Evolutionary conservation across 2,888 invertebrate species (phyloP), one percentile per base, ranked within the genome.

Genomic region (Sicus ferrugineus): DNA sequence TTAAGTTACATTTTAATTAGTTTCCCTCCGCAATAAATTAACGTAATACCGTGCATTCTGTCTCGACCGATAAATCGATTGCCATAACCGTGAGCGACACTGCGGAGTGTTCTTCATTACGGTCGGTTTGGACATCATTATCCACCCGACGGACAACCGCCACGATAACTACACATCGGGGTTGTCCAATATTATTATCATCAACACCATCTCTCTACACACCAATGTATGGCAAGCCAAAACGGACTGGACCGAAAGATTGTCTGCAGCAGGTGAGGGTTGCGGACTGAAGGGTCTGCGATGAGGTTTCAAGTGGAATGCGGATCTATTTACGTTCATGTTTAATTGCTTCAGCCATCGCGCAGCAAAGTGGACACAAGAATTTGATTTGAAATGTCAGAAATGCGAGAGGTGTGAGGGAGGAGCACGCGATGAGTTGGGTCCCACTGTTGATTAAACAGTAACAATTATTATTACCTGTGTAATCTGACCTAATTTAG

Each of bases 201-300:
- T 67, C 67, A 48, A 67, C 67, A 59, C 67, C 30, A 67, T 59
- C 67, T n/a, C n/a, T n/a, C n/a, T n/a, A n/a, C 59, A 59, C 67
- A 59, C 26, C 42, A 66, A 30, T 46, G 42, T 2, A 42, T 42
- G 16, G 16, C 5, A 14, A 42, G 1, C 42, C 16, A n/a, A n/a
- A 16, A n/a, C 46, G 64, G 31, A n/a, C 19, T 21, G 48, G 21
- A 23, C 19, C 21, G 50, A 16, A 11, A 19, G 5, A n/a, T 28
- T n/a, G n/a, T n/a, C n/a, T n/a, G n/a, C n/a, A n/a, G n/a, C n/a
- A 16, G 50, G 16, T n/a, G 42, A n/a, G n/a, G 63, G 2, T 19
- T 50, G 26, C 7, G 38, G 21, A 31, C 23, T 38, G n/a, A 4
- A 11, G 38, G 61, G 30, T 14, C 23, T 56, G 11, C n/a, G 28